phyloP scores from a whole-genome alignment of 2,113 vertebrate species.

The Otus sunia region DNA sequence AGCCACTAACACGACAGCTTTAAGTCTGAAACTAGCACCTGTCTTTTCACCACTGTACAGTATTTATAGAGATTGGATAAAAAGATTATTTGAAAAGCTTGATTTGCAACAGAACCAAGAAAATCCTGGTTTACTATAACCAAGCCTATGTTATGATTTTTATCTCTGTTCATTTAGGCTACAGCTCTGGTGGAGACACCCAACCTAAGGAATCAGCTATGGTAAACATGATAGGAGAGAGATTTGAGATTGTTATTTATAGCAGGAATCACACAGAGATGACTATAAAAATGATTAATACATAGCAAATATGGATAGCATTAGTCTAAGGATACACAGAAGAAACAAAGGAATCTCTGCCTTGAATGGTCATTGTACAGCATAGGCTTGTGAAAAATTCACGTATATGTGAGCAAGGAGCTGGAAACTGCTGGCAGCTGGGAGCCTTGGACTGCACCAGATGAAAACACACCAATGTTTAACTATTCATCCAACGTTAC shows the following conservation, averaged over 20 bases:
- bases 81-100: neutral
- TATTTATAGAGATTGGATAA: neutral
- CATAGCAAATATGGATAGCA: neutral
- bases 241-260: conserved; percentile 31
- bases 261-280: neutral
- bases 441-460: neutral
- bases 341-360: conserved; percentile 32
- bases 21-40: conserved; percentile 32
- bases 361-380: conserved; percentile 2
- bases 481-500: neutral
- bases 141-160: neutral
- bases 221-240: neutral
- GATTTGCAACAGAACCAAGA: conserved; percentile 10
- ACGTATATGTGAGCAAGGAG: neutral
- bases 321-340: neutral
- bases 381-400: conserved; percentile 23
- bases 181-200: neutral
- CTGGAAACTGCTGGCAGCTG: neutral
- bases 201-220: conserved; percentile 1
- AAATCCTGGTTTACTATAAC: conserved; percentile 2
- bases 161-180: conserved; percentile 5
- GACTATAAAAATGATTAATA: conserved; percentile 10
- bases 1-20: neutral
- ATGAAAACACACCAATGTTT: neutral
- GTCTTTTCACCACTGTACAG: neutral